These are phyloP conservation scores for Bergia puertoricense DNA, from an alignment of 92 coral and sea anemone genomes.

Conservation along the genomic window DNA sequence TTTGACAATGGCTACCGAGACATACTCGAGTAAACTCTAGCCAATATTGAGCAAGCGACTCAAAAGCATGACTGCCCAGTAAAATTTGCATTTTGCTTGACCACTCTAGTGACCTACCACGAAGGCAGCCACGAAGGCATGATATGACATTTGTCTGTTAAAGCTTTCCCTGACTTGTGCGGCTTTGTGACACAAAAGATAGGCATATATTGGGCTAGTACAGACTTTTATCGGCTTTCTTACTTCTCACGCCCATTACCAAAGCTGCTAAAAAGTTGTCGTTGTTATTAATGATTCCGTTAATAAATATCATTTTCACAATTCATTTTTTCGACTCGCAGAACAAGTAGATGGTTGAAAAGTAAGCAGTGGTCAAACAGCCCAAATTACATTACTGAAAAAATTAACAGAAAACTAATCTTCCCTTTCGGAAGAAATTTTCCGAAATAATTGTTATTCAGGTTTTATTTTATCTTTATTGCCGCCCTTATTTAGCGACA, in stretches of 20 bases:
- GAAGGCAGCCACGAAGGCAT: conserved; percentile 25
- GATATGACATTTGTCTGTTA: conserved; percentile 21
- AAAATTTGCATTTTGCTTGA: conserved; percentile 39
- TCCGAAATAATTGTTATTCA: conserved; percentile 45
- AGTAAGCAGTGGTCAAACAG: conserved; percentile 15
- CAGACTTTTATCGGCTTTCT: conserved; percentile 62
- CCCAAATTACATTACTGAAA: conserved; percentile 34
- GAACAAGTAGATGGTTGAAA: conserved; percentile 1
- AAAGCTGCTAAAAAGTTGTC: conserved; percentile 59
- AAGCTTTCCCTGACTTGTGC: not conserved
- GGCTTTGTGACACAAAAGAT: conserved; percentile 28
- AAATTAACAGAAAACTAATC: conserved; percentile 39
- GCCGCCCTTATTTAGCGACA: conserved; percentile 74
- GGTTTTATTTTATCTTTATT: conserved; percentile 35
- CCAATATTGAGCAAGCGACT: conserved; percentile 36
- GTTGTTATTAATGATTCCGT: conserved; percentile 60
- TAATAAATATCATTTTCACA: conserved; percentile 34
- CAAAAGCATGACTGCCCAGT: conserved; percentile 7
- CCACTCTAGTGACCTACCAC: conserved; percentile 34
- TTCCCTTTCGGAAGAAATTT: conserved; percentile 52
- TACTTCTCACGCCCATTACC: conserved; percentile 52
- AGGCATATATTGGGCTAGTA: not conserved
- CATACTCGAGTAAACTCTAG: not conserved
- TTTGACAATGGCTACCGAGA: conserved; percentile 35
- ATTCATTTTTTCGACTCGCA: conserved; percentile 15